Evolutionary conservation across 2,113 vertebrate genomes (phyloP), one percentile per base, ranked within the genome.

Genomic region (Cacatua alba): DNA sequence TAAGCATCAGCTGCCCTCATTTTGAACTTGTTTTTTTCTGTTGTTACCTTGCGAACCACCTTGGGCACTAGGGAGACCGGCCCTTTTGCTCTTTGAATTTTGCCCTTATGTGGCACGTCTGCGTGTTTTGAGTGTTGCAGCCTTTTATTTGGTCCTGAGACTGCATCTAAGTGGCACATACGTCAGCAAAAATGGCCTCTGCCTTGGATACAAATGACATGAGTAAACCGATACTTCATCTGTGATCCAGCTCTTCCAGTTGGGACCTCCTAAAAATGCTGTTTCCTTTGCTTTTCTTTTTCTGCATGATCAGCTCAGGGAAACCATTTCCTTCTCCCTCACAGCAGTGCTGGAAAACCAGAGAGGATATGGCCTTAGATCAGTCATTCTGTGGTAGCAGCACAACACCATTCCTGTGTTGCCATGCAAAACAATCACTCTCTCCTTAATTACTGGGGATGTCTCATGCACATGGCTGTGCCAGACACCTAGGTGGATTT

Each of bases 291-390:
- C 20, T 43, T 49, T 37, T 17, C 29, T 65, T 69, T 57, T 59
- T 29, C 82, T 92, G 88, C 79, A 7, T 72, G 70, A 72, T 83
- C 82, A 88, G 71, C 59, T 93, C 71, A 75, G 82, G 48, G 79
- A 78, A 92, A 89, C 17, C 52, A 62, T 88, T 90, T 86, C 80
- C 72, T 81, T 68, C 79, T 84, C 75, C 35, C 46, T 91, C 29
- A 13, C 59, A 67, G 65, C 68, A 48, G 41, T 52, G 43, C 83
- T 94, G 94, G 84, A 83, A 94, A 96, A 83, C 76, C 37, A 44
- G 84, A 65, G 87, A 94, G 89, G 84, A 92, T 94, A 3, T 95
- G 96, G 92, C 62, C 76, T 53, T 62, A 79, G 57, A 82, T 86
- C 55, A 71, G 49, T 90, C 71, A 65, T 90, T 82, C 64, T 68